Evolutionary conservation across 2,888 invertebrate species (phyloP).

Genomic region (Agrenia bidenticulata): DNA sequence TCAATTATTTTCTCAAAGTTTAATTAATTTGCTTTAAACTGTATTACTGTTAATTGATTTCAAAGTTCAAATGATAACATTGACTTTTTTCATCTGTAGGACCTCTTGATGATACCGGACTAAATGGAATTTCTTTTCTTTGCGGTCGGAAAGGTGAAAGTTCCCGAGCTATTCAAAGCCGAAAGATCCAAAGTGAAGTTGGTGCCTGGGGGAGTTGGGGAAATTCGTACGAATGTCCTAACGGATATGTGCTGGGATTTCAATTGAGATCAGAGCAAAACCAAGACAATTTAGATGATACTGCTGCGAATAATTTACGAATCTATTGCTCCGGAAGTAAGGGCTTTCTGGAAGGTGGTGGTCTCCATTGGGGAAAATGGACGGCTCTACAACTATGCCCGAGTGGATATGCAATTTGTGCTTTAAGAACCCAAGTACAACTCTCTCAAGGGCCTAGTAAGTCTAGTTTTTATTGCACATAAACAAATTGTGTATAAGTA

Average conservation of each 20-base stretch:
- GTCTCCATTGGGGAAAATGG: constrained; percentile 40
- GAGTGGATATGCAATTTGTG: constrained; percentile 36
- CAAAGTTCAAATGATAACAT: not conserved
- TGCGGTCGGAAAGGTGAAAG: constrained; percentile 27
- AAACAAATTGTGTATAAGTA: too few species aligned
- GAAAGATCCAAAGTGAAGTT: constrained; percentile 36
- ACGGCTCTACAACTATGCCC: constrained; percentile 39
- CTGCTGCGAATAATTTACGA: constrained; percentile 34
- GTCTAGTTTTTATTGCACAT: not conserved
- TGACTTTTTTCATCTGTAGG: constrained; percentile 4
- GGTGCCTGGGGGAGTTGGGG: constrained; percentile 45
- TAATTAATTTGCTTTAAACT: too few species aligned
- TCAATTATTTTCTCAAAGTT: too few species aligned
- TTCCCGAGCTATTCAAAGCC: constrained; percentile 19
- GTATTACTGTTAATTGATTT: too few species aligned
- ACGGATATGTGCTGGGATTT: constrained; percentile 41
- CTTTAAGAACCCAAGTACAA: constrained; percentile 44
- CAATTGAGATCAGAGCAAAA: constrained; percentile 42
- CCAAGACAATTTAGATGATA: constrained; percentile 39
- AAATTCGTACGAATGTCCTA: constrained; percentile 38
- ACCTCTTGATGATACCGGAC: constrained; percentile 37
- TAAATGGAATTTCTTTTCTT: constrained; percentile 36
- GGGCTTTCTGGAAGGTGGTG: constrained; percentile 42
- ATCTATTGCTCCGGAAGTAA: constrained; percentile 30
- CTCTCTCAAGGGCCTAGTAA: constrained; percentile 18